Evolutionary conservation across 2,797 vertebrate genomes (phyloP).

Genomic region (Mormyrops boulengeri): DNA sequence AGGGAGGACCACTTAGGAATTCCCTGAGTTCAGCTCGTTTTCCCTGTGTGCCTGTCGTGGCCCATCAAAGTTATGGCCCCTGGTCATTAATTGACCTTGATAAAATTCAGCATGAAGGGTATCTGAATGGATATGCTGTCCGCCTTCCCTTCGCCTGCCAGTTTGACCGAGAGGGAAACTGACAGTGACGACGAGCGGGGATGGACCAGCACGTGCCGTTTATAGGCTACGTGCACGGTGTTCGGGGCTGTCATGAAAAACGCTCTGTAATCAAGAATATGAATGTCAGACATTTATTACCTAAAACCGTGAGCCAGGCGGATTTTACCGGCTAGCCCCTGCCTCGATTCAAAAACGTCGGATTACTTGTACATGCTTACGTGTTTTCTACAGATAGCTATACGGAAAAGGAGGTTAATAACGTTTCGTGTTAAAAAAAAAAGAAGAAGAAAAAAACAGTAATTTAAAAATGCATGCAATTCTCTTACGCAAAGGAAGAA

Average conservation of each 20-base stretch:
- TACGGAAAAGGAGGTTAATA: background rate
- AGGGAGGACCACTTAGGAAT: background rate
- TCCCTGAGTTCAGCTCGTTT: background rate
- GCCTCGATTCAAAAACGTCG: background rate
- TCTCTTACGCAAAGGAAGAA: background rate
- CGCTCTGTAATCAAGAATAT: background rate
- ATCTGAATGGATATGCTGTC: background rate
- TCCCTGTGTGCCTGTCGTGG: background rate
- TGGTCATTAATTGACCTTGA: slow-evolving; percentile 70
- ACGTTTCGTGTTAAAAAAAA: background rate
- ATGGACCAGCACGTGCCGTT: background rate
- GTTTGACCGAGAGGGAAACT: slow-evolving; percentile 1
- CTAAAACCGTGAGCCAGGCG: background rate
- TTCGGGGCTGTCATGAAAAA: background rate
- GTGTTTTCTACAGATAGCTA: background rate
- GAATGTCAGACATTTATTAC: background rate
- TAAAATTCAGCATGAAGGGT: slow-evolving; percentile 39
- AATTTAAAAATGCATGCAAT: background rate
- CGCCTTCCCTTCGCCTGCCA: background rate
- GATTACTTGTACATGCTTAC: background rate
- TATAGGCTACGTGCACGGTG: background rate
- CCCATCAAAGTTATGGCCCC: slow-evolving; percentile 29
- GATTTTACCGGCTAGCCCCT: background rate
- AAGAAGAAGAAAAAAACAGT: background rate
- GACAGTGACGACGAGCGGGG: background rate